Percentiles rank a stretch among this genome's conserved stretches.
Evolutionary conservation across 2,113 vertebrate genomes (phyloP).

Genomic region (Cryptoleucopteryx plumbea): DNA sequence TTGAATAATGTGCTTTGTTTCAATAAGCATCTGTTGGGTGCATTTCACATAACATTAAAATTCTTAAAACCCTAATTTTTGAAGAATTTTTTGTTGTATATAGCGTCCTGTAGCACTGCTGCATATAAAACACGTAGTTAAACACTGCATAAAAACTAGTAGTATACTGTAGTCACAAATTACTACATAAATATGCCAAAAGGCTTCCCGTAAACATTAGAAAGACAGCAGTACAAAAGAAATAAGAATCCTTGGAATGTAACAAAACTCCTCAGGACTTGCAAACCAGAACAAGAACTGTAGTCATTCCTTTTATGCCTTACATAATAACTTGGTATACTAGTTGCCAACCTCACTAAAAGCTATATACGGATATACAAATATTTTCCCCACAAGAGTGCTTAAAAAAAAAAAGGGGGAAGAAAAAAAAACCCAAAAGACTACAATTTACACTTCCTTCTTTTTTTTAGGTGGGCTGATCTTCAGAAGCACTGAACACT

Average conservation of each 20-base stretch:
- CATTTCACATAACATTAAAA: background rate
- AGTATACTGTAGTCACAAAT: background rate
- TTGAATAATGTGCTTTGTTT: background rate
- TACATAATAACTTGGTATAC: background rate
- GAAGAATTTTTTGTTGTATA: background rate
- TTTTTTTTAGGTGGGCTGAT: background rate
- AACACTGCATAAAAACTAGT: background rate
- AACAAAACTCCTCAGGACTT: background rate
- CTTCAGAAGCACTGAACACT: background rate
- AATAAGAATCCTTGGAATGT: background rate
- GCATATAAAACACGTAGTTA: background rate
- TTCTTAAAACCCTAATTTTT: background rate
- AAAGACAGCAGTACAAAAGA: background rate
- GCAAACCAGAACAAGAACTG: background rate
- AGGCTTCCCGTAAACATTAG: background rate
- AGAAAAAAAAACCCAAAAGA: too few relatives aligned
- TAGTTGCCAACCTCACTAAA: background rate
- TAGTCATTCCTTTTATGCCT: background rate
- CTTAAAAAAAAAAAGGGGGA: fast-evolving
- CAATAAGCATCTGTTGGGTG: background rate
- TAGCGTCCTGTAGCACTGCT: background rate
- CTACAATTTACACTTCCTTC: background rate
- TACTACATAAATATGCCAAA: background rate
- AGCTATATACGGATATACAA: background rate
- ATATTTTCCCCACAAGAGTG: background rate